Evolutionary conservation across 2,113 vertebrate genomes (phyloP).

Genomic region (Dinomys branickii): DNA sequence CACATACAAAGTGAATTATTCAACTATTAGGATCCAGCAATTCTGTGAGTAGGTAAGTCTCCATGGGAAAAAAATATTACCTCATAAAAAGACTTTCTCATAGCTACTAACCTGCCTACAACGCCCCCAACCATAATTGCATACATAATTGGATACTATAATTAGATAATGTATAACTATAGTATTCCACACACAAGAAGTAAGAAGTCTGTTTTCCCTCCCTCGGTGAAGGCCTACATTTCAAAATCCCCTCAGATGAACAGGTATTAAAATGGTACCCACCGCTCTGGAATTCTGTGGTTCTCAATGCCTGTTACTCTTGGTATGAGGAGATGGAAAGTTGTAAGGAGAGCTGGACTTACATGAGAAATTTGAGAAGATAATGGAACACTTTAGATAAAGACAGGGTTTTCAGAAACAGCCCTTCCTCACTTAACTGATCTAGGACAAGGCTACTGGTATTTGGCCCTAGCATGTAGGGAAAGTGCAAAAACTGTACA

Average conservation of each 20-base stretch:
- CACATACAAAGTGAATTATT: background rate
- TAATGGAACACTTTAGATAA: background rate
- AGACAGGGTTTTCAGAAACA: background rate
- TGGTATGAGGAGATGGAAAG: background rate
- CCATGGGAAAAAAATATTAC: background rate
- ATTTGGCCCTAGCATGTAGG: background rate
- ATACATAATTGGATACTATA: background rate
- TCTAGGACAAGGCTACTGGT: background rate
- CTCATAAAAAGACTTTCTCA: background rate
- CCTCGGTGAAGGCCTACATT: background rate
- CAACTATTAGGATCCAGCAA: background rate
- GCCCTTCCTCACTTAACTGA: background rate
- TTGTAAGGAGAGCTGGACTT: background rate
- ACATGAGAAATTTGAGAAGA: too few relatives aligned
- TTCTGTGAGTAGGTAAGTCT: background rate
- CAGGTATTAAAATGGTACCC: background rate
- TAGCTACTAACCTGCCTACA: background rate
- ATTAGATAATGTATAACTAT: background rate
- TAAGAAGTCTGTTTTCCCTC: background rate
- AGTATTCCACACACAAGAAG: background rate
- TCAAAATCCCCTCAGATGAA: background rate
- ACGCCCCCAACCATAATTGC: background rate
- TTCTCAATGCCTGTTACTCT: background rate
- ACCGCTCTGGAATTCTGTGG: background rate
- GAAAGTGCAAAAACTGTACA: background rate